Conservation (phyloP, 1,140 invertebrate genomes). For the Wiebesia pumilae region DNA sequence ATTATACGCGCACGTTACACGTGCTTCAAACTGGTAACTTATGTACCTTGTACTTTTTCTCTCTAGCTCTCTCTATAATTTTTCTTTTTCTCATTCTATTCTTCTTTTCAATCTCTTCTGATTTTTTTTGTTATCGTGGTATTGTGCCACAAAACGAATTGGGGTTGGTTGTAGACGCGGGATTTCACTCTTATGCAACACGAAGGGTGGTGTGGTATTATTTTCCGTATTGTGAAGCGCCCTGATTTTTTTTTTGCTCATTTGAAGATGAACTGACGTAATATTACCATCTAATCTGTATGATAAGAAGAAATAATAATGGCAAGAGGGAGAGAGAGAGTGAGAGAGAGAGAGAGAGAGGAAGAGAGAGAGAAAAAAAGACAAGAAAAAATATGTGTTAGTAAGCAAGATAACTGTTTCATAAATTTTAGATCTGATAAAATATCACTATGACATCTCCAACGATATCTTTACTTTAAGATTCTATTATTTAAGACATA, state of each 20-base stretch:
- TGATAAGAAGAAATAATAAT: neutral
- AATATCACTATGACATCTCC: too few species aligned
- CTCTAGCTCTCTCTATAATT: neutral
- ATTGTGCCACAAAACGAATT: conserved; percentile 49
- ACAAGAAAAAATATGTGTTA: too few species aligned
- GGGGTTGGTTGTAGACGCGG: conserved; percentile 43
- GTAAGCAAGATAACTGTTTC: too few species aligned
- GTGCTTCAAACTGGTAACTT: neutral
- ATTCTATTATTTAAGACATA: neutral
- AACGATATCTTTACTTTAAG: too few species aligned
- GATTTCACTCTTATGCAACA: conserved; percentile 39
- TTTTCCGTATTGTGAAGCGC: conserved; percentile 42
- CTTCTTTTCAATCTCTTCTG: neutral
- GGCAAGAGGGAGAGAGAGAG: neutral
- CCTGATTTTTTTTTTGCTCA: conserved; percentile 34
- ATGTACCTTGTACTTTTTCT: neutral
- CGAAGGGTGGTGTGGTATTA: conserved; percentile 42
- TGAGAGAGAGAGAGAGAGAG: neutral
- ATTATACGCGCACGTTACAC: neutral
- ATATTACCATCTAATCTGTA: neutral
- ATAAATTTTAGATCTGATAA: too few species aligned
- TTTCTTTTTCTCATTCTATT: neutral
- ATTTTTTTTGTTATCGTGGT: conserved; percentile 42
- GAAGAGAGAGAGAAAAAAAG: neutral
- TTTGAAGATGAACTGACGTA: conserved; percentile 33